Evolutionary conservation across 2,113 vertebrate species (phyloP).

Genomic region (Festucalex cinctus): DNA sequence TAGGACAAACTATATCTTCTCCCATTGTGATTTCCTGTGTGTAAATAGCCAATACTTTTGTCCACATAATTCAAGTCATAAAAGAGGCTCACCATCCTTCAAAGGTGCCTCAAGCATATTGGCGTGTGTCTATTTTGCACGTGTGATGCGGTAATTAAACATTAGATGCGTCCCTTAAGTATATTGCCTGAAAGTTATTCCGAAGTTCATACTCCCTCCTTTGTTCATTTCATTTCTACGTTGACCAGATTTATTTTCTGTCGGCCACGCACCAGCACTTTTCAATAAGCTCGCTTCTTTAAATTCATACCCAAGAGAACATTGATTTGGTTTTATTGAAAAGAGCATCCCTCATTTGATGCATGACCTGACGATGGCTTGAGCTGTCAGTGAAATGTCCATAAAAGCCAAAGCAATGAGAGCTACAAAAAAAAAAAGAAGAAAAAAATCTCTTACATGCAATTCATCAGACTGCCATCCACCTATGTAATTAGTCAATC

Average conservation of each 20-base stretch:
- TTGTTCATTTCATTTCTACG: slow-evolving; percentile 11
- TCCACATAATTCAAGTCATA: neutral
- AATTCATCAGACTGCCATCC: slow-evolving; percentile 27
- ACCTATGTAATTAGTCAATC: slow-evolving; percentile 38
- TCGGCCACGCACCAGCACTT: slow-evolving; percentile 22
- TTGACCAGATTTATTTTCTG: slow-evolving; percentile 22
- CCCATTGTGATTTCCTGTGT: neutral
- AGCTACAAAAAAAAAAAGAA: slow-evolving; percentile 33
- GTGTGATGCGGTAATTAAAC: neutral
- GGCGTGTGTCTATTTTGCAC: neutral
- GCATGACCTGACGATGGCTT: slow-evolving; percentile 39
- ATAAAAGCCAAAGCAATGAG: slow-evolving; percentile 44
- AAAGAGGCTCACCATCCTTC: neutral
- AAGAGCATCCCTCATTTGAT: slow-evolving; percentile 47
- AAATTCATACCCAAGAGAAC: slow-evolving; percentile 43
- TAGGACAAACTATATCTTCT: neutral
- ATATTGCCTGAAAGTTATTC: slow-evolving; percentile 3
- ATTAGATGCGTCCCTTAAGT: neutral
- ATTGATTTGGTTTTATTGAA: slow-evolving; percentile 56
- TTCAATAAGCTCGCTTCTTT: slow-evolving; percentile 43
- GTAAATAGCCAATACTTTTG: neutral
- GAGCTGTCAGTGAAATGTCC: slow-evolving; percentile 38
- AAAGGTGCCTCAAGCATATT: neutral
- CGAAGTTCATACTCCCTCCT: slow-evolving; percentile 3
- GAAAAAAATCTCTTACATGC: slow-evolving; percentile 20